Base-by-base conservation (phyloP, 2,113 vertebrate species). In the Hyaena hyaena region DNA sequence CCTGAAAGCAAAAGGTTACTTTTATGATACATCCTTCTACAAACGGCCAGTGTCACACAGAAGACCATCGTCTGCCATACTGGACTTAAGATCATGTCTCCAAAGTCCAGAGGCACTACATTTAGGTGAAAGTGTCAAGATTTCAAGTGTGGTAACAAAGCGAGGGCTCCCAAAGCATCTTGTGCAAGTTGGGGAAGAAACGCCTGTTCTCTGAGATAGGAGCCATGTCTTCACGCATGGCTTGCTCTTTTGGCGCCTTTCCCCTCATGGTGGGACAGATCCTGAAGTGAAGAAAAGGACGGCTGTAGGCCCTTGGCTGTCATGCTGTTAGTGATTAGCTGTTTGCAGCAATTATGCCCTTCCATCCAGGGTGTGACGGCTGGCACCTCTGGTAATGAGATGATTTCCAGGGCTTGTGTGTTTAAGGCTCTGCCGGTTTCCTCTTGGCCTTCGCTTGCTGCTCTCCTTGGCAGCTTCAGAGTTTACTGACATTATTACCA, bases 351-450 rank as follows among this genome's bases (percentile, higher is more conserved):
- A 98, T 99, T 99, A 98, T 35, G 97, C 97, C 94, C 98, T 98
- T 98, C 98, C 97, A 98, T 98, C 96, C 97, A 98, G 98, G 98
- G 98, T 98, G 98, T 98, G 98, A 95, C 33, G 97, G 97, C 98
- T 98, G 98, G 98, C 98, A 97, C 98, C 98, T 98, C 98, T 97
- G 98, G 97, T 98, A 98, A 98, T 98, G 98, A 98, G 98, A 98
- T 97, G 97, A 91, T 98, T 98, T 97, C 98, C 97, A 98, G 97
- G 98, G 97, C 98, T 96, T 96, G 95, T 71, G 35, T 98, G 85
- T 88, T 95, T 97, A 97, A 98, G 98, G 97, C 98, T 98, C 98
- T 93, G 84, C 87, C 0, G 8, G 95, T 96, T 98, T 97, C 97
- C 98, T 97, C 98, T 98, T 98, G 98, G 98, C 98, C 98, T 98